These are phyloP conservation scores for Lissocephala sabroskyi DNA, from an alignment of 2,888 invertebrate species.

Conservation along the genomic window DNA sequence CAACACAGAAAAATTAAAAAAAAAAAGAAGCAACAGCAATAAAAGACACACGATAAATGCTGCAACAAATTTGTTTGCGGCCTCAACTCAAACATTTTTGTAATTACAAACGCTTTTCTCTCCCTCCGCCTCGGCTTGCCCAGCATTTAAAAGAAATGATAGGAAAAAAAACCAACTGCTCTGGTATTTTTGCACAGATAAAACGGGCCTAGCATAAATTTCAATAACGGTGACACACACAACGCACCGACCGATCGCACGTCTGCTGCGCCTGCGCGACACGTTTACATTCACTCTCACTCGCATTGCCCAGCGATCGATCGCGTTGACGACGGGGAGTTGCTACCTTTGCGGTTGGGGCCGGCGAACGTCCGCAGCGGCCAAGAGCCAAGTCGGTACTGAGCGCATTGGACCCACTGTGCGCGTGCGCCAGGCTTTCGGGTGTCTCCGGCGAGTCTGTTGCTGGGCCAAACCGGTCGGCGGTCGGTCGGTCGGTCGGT, in stretches of 20 bases:
- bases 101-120: conserved; percentile 7
- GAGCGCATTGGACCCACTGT: conserved; percentile 30
- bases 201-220: conserved; percentile 34
- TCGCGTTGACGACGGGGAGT: too few species aligned
- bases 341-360: conserved; percentile 5
- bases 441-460: conserved; percentile 5
- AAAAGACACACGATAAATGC: background rate
- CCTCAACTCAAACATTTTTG: conserved; percentile 16
- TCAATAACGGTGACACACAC: conserved; percentile 45
- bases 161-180: too few species aligned
- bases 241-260: conserved; percentile 1
- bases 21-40: background rate
- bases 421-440: too few species aligned
- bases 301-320: conserved; percentile 14
- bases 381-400: conserved; percentile 66
- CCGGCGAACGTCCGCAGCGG: conserved; percentile 50
- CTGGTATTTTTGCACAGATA: conserved; percentile 41
- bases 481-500: background rate
- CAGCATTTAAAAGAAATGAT: too few species aligned
- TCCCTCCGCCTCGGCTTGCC: too few species aligned
- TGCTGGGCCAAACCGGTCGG: conserved; percentile 50
- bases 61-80: conserved; percentile 5
- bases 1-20: conserved; percentile 6
- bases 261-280: conserved; percentile 53
- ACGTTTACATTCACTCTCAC: conserved; percentile 64